These are phyloP conservation scores for Heliconius sara DNA, from an alignment of 2,888 invertebrate species.

Conservation along the genomic window DNA sequence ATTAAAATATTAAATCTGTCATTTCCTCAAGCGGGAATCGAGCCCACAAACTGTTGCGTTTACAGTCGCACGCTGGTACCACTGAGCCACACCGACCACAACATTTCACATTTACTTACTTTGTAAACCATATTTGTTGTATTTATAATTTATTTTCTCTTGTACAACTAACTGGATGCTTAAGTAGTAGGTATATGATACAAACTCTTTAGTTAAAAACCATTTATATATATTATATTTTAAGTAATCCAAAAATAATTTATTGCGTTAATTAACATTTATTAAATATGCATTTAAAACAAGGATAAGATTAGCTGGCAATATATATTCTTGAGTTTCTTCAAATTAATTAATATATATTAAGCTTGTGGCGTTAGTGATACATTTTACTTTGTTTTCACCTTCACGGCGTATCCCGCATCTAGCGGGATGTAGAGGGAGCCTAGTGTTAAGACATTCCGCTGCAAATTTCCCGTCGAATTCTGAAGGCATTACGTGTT, in stretches of 20 bases:
- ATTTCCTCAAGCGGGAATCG: too few species aligned
- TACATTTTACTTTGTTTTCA: background rate
- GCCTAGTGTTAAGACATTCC: background rate
- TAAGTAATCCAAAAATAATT: background rate
- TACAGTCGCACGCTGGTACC: too few species aligned
- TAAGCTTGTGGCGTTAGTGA: background rate
- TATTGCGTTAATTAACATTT: background rate
- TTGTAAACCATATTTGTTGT: slow-evolving; percentile 10
- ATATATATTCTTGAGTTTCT: background rate
- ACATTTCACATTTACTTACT: slow-evolving; percentile 2
- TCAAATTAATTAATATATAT: too few species aligned
- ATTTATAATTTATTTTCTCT: background rate
- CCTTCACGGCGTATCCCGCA: background rate
- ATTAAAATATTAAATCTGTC: too few species aligned
- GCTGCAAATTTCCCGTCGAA: background rate
- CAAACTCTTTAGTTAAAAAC: background rate
- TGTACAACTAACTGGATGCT: background rate
- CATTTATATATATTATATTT: background rate
- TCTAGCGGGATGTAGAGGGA: background rate
- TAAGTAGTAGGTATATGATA: background rate
- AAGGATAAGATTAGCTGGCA: background rate
- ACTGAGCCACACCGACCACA: too few species aligned
- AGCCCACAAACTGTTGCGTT: too few species aligned
- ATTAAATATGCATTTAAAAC: slow-evolving; percentile 7
- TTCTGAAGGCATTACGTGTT: background rate